Evolutionary conservation across 2,888 invertebrate genomes (phyloP).

Genomic region (Leptinotarsa peninsularis): DNA sequence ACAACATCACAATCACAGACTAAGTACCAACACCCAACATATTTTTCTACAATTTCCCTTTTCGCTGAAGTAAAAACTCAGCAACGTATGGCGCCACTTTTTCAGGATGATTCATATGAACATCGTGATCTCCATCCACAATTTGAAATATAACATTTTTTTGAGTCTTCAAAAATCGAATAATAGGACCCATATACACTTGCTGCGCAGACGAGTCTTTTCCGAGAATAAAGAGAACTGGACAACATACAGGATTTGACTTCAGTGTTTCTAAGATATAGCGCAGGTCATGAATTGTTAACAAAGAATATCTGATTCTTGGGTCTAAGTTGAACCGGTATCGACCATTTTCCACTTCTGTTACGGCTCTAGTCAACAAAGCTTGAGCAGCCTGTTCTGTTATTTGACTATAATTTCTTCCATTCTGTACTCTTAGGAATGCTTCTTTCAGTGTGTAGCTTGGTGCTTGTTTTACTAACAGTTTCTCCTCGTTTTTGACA

Average conservation of each 20-base stretch:
- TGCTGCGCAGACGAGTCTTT: slow-evolving; percentile 47
- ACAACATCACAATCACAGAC: too few species aligned
- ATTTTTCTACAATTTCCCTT: slow-evolving; percentile 52
- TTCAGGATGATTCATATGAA: slow-evolving; percentile 73
- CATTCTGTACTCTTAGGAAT: slow-evolving; percentile 65
- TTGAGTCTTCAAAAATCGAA: slow-evolving; percentile 51
- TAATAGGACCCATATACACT: slow-evolving; percentile 49
- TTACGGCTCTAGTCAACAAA: slow-evolving; percentile 64
- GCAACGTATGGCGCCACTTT: slow-evolving; percentile 62
- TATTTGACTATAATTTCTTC: slow-evolving; percentile 62
- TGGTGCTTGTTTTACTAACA: slow-evolving; percentile 51
- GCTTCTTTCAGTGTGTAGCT: slow-evolving; percentile 67
- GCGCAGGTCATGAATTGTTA: slow-evolving; percentile 59
- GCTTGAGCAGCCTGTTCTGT: slow-evolving; percentile 67
- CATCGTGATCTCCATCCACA: slow-evolving; percentile 73
- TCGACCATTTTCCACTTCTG: slow-evolving; percentile 57
- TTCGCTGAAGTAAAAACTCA: slow-evolving; percentile 55
- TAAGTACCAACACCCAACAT: too few species aligned
- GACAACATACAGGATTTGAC: slow-evolving; percentile 59
- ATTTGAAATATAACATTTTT: slow-evolving; percentile 56
- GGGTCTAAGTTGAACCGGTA: slow-evolving; percentile 72
- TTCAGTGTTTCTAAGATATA: slow-evolving; percentile 60
- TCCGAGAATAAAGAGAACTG: slow-evolving; percentile 60
- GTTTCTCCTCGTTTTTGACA: slow-evolving; percentile 56
- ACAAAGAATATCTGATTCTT: slow-evolving; percentile 64